phyloP scores from a whole-genome alignment of 2,113 vertebrate species.

The Setophaga petechia region DNA sequence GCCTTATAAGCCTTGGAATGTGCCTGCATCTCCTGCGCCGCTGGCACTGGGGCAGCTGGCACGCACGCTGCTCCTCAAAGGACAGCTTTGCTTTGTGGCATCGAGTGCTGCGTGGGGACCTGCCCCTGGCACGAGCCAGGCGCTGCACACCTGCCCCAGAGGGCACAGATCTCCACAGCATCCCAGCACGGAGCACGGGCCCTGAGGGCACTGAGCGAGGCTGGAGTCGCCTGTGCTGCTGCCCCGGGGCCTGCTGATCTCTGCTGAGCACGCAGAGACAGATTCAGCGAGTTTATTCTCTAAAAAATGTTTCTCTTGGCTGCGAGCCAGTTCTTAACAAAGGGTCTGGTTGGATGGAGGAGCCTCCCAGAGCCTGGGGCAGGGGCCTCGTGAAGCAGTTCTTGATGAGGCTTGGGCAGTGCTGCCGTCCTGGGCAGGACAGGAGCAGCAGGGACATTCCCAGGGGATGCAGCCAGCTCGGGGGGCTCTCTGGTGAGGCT shows the following conservation, averaged over 20 bases:
- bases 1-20: slow-evolving; percentile 83
- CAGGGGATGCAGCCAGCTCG: not conserved
- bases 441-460: not conserved
- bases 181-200: rapidly evolving
- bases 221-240: not conserved
- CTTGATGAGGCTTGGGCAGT: not conserved
- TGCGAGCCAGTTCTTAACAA: slow-evolving; percentile 48
- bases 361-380: slow-evolving; percentile 40
- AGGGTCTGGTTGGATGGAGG: slow-evolving; percentile 60
- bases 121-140: not conserved
- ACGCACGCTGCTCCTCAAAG: not conserved
- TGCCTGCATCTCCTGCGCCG: not conserved
- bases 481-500: not conserved
- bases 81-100: not conserved
- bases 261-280: not conserved
- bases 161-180: not conserved
- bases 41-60: slow-evolving; percentile 33
- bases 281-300: slow-evolving; percentile 43
- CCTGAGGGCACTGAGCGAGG: not conserved
- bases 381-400: not conserved
- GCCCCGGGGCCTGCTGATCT: not conserved
- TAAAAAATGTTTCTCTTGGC: slow-evolving; percentile 68
- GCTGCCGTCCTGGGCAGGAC: not conserved
- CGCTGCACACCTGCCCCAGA: rapidly evolving
- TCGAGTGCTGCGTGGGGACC: rapidly evolving